phyloP scores from a whole-genome alignment of 2,797 vertebrate species.

The Urocyon cinereoargenteus region DNA sequence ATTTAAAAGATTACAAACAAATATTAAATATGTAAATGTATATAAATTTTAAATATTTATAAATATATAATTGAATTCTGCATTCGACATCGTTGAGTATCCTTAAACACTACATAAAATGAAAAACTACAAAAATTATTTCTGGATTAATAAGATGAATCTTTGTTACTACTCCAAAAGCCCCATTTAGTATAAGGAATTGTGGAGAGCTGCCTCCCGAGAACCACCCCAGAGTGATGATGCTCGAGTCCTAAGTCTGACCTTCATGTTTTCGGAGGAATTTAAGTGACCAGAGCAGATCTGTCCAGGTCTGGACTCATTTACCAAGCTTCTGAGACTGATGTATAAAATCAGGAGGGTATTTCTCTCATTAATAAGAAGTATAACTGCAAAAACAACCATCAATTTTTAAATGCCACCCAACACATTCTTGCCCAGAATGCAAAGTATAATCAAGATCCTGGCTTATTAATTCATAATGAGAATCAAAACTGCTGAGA shows the following conservation, averaged over 20 bases:
- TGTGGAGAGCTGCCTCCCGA: background rate
- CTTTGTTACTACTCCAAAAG: background rate
- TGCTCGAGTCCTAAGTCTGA: background rate
- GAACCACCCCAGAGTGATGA: background rate
- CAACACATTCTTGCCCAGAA: background rate
- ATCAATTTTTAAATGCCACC: slow-evolving; percentile 36
- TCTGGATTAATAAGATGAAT: background rate
- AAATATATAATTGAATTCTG: background rate
- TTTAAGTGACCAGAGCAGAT: background rate
- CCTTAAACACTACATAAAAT: slow-evolving; percentile 27
- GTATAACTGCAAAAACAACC: background rate
- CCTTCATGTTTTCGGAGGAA: background rate
- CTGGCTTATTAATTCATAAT: slow-evolving; percentile 43
- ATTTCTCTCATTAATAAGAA: slow-evolving; percentile 27
- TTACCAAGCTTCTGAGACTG: background rate
- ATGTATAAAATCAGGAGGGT: background rate
- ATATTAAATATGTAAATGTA: no score
- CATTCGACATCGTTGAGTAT: background rate
- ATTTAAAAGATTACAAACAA: no score
- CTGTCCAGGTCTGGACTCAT: background rate
- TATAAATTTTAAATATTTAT: no score
- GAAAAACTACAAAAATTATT: background rate
- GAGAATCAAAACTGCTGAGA: slow-evolving; percentile 58
- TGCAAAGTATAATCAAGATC: slow-evolving; percentile 40
- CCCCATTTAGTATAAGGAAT: background rate